Evolutionary conservation across 1,140 invertebrate species (phyloP).

Genomic region (Saxidomus purpurata): DNA sequence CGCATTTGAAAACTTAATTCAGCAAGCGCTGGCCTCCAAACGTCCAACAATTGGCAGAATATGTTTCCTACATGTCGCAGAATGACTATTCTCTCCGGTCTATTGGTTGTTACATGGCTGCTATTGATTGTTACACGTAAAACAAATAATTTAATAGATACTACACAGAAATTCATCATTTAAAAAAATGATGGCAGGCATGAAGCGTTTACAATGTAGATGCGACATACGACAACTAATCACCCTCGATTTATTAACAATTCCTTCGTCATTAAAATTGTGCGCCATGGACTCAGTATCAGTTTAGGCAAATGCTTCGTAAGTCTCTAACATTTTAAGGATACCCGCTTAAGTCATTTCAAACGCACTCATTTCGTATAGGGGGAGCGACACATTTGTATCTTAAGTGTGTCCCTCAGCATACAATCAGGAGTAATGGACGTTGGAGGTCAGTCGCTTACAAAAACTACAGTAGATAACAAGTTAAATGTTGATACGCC

Average conservation of each 20-base stretch:
- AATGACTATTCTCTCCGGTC: background rate
- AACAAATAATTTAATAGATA: background rate
- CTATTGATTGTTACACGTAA: background rate
- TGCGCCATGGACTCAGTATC: background rate
- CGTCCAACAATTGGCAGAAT: too few species aligned
- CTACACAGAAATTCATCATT: background rate
- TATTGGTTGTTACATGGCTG: background rate
- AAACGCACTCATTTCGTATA: background rate
- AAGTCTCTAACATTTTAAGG: background rate
- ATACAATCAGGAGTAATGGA: background rate
- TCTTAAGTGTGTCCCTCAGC: background rate
- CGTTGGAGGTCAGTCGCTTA: background rate
- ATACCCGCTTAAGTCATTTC: background rate
- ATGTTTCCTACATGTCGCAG: too few species aligned
- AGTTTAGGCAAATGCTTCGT: background rate
- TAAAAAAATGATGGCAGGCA: background rate
- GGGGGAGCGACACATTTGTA: background rate
- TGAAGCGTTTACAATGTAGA: background rate
- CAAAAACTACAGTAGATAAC: background rate
- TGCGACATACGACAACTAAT: background rate
- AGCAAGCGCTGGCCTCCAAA: background rate
- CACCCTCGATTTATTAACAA: background rate
- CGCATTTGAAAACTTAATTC: background rate
- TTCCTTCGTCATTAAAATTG: background rate
- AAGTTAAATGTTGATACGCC: too few species aligned